Evolutionary conservation across 2,888 invertebrate genomes (phyloP).

Genomic region (Lobophora halterata): DNA sequence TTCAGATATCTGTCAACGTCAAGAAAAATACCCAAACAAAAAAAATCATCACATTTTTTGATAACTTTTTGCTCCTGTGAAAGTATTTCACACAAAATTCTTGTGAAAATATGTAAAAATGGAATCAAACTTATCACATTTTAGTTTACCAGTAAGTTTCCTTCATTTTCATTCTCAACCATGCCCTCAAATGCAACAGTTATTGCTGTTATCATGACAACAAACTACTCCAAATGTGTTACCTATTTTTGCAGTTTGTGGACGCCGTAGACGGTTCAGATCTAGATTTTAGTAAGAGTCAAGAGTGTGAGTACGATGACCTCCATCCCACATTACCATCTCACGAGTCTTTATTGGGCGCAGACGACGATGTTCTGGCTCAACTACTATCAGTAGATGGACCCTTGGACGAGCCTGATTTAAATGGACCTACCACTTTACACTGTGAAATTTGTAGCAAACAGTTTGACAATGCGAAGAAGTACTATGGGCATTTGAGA

Average conservation of each 20-base stretch:
- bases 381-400: slow-evolving; percentile 68
- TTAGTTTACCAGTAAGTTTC: slow-evolving; percentile 64
- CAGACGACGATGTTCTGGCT: slow-evolving; percentile 68
- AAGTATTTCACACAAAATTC: not conserved
- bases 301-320: slow-evolving; percentile 53
- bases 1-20: too few relatives aligned
- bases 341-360: slow-evolving; percentile 48
- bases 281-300: slow-evolving; percentile 43
- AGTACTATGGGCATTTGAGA: slow-evolving; percentile 71
- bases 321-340: slow-evolving; percentile 49
- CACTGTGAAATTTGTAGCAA: slow-evolving; percentile 73
- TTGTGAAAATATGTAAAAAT: slow-evolving; percentile 37
- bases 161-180: not conserved
- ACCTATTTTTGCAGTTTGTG: slow-evolving; percentile 49
- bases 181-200: not conserved
- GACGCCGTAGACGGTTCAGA: slow-evolving; percentile 64
- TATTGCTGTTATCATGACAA: not conserved
- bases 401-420: slow-evolving; percentile 66
- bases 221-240: not conserved
- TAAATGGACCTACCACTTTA: slow-evolving; percentile 67
- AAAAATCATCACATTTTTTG: too few relatives aligned
- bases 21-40: too few relatives aligned
- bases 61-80: slow-evolving; percentile 2
- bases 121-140: slow-evolving; percentile 64
- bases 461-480: slow-evolving; percentile 71